These are phyloP conservation scores for Gymnoscopelus braueri DNA, from an alignment of 2,797 vertebrate genomes.

Conservation along the genomic window DNA sequence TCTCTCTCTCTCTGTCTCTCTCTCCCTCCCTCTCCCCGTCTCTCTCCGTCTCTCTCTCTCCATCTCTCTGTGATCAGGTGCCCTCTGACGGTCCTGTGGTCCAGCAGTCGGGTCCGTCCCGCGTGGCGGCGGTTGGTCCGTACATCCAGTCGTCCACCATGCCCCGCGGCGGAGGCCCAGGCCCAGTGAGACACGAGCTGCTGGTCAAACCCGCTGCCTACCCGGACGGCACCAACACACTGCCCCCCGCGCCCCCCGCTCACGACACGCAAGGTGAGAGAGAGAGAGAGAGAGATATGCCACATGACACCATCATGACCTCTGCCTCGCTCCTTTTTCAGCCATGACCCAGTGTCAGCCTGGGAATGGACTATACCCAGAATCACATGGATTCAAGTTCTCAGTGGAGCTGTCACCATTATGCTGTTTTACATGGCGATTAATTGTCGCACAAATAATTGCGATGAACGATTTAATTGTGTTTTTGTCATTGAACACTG, in stretches of 20 bases:
- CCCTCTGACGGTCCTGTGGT: slow-evolving; percentile 86
- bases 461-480: too few species aligned
- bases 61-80: slow-evolving; percentile 69
- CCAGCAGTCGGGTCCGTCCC: slow-evolving; percentile 84
- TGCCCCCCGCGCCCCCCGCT: slow-evolving; percentile 82
- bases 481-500: too few species aligned
- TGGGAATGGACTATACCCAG: too few species aligned
- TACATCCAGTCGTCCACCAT: slow-evolving; percentile 97
- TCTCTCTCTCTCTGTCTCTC: too few species aligned
- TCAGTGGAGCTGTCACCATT: too few species aligned
- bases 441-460: too few species aligned
- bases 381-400: too few species aligned
- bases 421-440: too few species aligned
- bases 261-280: slow-evolving; percentile 68
- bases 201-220: slow-evolving; percentile 90
- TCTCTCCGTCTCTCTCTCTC: not conserved
- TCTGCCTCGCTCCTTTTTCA: not conserved
- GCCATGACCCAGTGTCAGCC: slow-evolving; percentile 4
- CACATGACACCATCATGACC: slow-evolving; percentile 5
- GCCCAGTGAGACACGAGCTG: slow-evolving; percentile 87
- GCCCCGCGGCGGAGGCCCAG: slow-evolving; percentile 77
- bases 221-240: slow-evolving; percentile 83
- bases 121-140: slow-evolving; percentile 96
- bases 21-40: not conserved
- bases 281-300: not conserved